Conservation (phyloP, 2,888 invertebrate species). For the Vesta saturnalis region DNA sequence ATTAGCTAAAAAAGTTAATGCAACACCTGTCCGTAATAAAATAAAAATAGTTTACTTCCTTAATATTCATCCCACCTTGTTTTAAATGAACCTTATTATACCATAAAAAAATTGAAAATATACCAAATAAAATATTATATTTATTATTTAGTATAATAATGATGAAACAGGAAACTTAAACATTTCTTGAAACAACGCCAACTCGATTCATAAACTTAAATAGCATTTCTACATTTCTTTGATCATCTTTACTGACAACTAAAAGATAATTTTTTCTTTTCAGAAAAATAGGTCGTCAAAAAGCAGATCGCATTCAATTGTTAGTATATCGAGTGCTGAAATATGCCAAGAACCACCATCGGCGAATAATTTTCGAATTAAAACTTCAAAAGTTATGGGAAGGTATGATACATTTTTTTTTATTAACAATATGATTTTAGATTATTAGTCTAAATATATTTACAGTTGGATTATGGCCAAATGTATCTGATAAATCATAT, state of each 20-base stretch:
- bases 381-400: slow-evolving; percentile 70
- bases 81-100: too few relatives aligned
- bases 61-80: not conserved
- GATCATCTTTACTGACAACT: not conserved
- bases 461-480: slow-evolving; percentile 16
- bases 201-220: not conserved
- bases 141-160: not conserved
- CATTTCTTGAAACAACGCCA: slow-evolving; percentile 5
- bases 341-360: slow-evolving; percentile 21
- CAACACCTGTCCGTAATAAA: too few relatives aligned
- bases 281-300: slow-evolving; percentile 41
- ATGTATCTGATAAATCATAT: slow-evolving; percentile 24
- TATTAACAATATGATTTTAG: not conserved
- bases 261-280: too few relatives aligned
- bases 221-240: not conserved
- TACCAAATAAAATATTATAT: not conserved
- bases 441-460: not conserved
- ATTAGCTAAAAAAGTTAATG: too few relatives aligned
- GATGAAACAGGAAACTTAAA: not conserved
- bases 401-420: slow-evolving; percentile 62
- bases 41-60: too few relatives aligned
- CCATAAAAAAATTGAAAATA: too few relatives aligned
- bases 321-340: slow-evolving; percentile 33
- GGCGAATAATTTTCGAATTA: slow-evolving; percentile 63
- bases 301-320: slow-evolving; percentile 51